phyloP scores from a whole-genome alignment of 1,140 invertebrate genomes.

The Magallana ariakensis region DNA sequence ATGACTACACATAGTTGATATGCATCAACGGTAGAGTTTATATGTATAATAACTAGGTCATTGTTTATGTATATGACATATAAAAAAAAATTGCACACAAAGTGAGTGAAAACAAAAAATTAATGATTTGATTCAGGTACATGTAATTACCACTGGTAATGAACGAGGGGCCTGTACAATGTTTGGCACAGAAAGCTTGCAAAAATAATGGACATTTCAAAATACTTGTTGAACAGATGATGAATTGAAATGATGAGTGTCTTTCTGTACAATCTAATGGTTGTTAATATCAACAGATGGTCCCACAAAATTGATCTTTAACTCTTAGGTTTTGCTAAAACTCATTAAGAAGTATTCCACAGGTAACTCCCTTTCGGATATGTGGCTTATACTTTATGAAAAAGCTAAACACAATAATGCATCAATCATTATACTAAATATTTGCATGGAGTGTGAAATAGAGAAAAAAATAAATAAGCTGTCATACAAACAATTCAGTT shows the following conservation, averaged over 20 bases:
- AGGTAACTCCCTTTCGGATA: too few relatives aligned
- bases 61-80: not conserved
- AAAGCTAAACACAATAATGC: too few relatives aligned
- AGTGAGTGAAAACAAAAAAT: constrained; percentile 11
- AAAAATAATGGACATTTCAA: not conserved
- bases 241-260: not conserved
- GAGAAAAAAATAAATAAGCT: too few relatives aligned
- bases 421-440: too few relatives aligned
- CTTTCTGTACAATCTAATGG: not conserved
- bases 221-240: not conserved
- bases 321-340: not conserved
- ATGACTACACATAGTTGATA: constrained; percentile 15
- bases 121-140: not conserved
- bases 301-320: not conserved
- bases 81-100: constrained; percentile 9
- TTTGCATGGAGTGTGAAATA: too few relatives aligned
- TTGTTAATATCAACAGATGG: not conserved
- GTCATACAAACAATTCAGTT: too few relatives aligned
- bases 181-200: constrained; percentile 10
- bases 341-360: not conserved
- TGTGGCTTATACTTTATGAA: too few relatives aligned
- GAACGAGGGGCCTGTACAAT: not conserved
- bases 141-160: not conserved
- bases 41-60: not conserved
- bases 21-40: not conserved